Base-by-base conservation (phyloP, 2,888 invertebrate genomes). In the Tetramorium bicarinatum region DNA sequence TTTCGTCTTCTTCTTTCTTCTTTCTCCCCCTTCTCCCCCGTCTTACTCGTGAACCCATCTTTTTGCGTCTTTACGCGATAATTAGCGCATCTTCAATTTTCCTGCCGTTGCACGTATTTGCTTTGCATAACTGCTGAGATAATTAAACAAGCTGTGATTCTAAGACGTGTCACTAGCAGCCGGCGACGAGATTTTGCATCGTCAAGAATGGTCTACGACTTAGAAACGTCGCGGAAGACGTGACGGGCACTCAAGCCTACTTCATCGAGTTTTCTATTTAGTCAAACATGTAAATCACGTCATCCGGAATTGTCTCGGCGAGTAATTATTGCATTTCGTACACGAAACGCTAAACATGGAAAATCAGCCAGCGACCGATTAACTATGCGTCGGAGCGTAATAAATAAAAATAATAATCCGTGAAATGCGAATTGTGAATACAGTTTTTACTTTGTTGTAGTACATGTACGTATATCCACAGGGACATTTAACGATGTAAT, bases 31-130 rank as follows among this genome's bases (percentile, higher is more conserved):
- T 11, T 67, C 49, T 25, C 18, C 59, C 66, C 34, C 47, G 54
- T 59, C 25, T 80, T 38, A 38, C 25, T 15, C 64, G 64, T 52
- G 41, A 47, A 52, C 61, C 67, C 18, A 62, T 77, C 84, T 86
- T 82, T 83, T 86, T 71, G 56, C 80, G 82, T 90, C 87, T 89
- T 89, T 87, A 88, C 86, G 88, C 85, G 87, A 89, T 92, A 93
- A 92, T 92, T 92, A 93, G 92, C 88, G 85, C 85, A 83, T 92
- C 90, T 90, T 90, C 90, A 92, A 91, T 92, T 92, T 90, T 87
- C 89, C 83, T 82, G 82, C 82, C 84, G 69, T 85, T 81, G 87
- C 86, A 88, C 89, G 87, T 88, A 90, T 92, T 92, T 91, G 89
- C 88, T 91, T 90, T 87, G 82, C 91, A 87, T 89, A 92, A 91